These are phyloP conservation scores for Drosophila kurseongensis DNA, from an alignment of 1,140 invertebrate species.

Conservation along the genomic window DNA sequence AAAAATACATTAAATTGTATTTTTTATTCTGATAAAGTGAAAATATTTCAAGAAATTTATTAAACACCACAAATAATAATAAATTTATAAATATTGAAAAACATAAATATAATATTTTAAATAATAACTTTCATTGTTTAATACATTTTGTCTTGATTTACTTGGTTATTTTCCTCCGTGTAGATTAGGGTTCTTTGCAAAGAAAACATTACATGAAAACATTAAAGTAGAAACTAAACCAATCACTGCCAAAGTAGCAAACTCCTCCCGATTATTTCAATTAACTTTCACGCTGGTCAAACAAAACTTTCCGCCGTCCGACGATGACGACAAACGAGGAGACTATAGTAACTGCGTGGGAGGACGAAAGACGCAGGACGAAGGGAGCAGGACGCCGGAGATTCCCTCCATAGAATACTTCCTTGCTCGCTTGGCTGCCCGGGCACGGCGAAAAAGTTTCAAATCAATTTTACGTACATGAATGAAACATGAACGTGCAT, in stretches of 20 bases:
- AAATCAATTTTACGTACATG: constrained; percentile 81
- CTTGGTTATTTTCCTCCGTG: background rate
- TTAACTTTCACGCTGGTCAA: constrained; percentile 66
- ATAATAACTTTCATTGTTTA: too few relatives aligned
- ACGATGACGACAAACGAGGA: constrained; percentile 21
- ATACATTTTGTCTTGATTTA: too few relatives aligned
- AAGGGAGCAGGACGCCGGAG: background rate
- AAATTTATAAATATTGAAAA: background rate
- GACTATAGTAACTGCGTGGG: constrained; percentile 11
- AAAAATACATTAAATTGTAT: too few relatives aligned
- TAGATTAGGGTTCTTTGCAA: background rate
- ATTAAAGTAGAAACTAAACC: constrained; percentile 57
- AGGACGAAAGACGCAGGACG: background rate
- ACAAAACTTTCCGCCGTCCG: constrained; percentile 24
- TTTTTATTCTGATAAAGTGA: too few relatives aligned
- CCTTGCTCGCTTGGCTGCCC: constrained; percentile 50
- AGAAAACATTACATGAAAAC: constrained; percentile 20
- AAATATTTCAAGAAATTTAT: too few relatives aligned
- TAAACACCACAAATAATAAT: too few relatives aligned
- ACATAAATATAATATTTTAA: too few relatives aligned
- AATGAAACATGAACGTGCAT: constrained; percentile 79
- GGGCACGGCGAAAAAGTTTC: constrained; percentile 59
- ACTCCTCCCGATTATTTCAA: constrained; percentile 76
- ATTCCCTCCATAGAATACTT: constrained; percentile 27
- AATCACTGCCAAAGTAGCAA: constrained; percentile 61